These are phyloP conservation scores for Paramormyrops hopkinsi DNA, from an alignment of 2,797 vertebrate genomes.

Conservation along the genomic window DNA sequence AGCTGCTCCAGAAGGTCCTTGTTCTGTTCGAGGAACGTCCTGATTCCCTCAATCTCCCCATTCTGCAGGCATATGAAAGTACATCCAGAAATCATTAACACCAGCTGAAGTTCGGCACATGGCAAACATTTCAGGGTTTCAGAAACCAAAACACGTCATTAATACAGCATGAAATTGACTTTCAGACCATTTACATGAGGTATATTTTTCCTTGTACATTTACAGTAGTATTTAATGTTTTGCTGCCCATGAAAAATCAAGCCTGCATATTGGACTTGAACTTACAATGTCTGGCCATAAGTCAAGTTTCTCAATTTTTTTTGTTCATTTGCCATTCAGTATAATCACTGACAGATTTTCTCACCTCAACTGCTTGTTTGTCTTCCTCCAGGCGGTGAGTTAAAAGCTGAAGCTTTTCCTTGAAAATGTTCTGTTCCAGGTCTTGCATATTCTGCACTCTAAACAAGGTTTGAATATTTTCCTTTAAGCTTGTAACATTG, in stretches of 20 bases:
- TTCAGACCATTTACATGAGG: neutral
- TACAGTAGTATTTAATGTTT: neutral
- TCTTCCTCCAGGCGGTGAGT: conserved; percentile 26
- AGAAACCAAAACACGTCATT: neutral
- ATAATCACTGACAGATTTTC: neutral
- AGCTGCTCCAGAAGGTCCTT: conserved; percentile 42
- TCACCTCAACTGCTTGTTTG: conserved; percentile 8
- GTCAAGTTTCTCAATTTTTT: neutral
- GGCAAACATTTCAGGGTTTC: neutral
- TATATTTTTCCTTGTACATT: neutral
- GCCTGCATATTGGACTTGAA: neutral
- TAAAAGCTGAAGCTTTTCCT: conserved; percentile 43
- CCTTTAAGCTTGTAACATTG: neutral
- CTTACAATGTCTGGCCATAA: neutral
- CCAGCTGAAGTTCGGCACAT: neutral
- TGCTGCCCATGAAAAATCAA: neutral
- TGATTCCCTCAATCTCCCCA: conserved; percentile 33
- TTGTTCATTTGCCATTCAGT: neutral
- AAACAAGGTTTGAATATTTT: neutral
- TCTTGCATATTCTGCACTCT: conserved; percentile 23
- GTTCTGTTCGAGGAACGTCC: conserved; percentile 42
- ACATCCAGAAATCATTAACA: neutral
- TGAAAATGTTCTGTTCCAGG: conserved; percentile 39
- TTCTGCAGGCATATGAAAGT: conserved; percentile 21
- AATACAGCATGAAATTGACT: neutral